Conservation (phyloP, 2,888 invertebrate species). For the Mantis religiosa region DNA sequence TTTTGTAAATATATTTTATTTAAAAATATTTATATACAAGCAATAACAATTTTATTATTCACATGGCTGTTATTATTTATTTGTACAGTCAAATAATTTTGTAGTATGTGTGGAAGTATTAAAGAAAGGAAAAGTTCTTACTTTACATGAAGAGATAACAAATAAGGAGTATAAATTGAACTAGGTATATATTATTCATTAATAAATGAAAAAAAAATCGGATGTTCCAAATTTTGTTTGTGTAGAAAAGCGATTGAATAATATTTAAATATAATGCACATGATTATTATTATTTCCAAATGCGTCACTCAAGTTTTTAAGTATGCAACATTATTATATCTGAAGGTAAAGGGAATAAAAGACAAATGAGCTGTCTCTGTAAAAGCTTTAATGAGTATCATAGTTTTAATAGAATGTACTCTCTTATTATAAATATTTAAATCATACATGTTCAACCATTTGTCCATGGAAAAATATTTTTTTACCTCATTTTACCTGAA, state of each 20-base stretch:
- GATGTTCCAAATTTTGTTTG: background rate
- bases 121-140: background rate
- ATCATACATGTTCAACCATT: too few relatives aligned
- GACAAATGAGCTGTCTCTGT: too few relatives aligned
- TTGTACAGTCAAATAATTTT: background rate
- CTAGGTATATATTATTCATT: background rate
- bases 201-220: background rate
- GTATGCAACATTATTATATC: too few relatives aligned
- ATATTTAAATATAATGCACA: too few relatives aligned
- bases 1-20: background rate
- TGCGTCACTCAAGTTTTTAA: too few relatives aligned
- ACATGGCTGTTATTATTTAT: background rate
- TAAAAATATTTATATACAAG: conserved; percentile 1
- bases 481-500: too few relatives aligned
- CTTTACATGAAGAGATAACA: background rate
- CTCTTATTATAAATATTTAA: too few relatives aligned
- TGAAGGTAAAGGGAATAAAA: too few relatives aligned
- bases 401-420: too few relatives aligned
- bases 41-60: background rate
- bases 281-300: too few relatives aligned
- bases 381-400: too few relatives aligned
- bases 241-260: background rate
- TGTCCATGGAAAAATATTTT: too few relatives aligned
- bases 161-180: background rate
- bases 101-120: background rate